These are phyloP conservation scores for Drosophila bifasciata DNA, from an alignment of 1,140 invertebrate species.

Conservation along the genomic window DNA sequence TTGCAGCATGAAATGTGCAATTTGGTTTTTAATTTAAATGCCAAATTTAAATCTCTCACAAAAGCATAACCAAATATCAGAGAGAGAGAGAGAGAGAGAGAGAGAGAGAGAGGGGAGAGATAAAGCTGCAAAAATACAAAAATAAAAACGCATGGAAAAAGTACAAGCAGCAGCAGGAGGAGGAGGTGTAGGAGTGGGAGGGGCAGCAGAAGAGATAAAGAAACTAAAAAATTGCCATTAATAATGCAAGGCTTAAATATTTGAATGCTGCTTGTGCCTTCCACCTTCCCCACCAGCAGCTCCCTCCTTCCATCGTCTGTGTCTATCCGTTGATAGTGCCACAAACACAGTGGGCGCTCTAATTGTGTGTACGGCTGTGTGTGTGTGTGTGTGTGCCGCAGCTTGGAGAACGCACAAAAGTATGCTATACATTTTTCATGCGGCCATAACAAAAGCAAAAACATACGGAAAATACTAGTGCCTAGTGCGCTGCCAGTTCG, in stretches of 20 bases:
- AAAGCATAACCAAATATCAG: constrained; percentile 7
- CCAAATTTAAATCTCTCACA: constrained; percentile 63
- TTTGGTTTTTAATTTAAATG: constrained; percentile 76
- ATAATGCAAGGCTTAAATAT: constrained; percentile 74
- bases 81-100: not conserved
- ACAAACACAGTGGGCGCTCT: constrained; percentile 22
- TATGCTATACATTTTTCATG: constrained; percentile 78
- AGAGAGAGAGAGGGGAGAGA: not conserved
- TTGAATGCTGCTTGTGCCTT: constrained; percentile 42
- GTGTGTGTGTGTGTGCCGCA: constrained; percentile 4
- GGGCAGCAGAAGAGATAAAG: constrained; percentile 40
- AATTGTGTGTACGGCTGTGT: constrained; percentile 61
- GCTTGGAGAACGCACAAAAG: constrained; percentile 62
- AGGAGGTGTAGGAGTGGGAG: no score
- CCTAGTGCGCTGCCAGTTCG: constrained; percentile 55
- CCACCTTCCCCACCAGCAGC: no score
- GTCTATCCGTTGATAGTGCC: no score
- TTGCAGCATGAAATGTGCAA: constrained; percentile 43
- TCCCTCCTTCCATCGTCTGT: no score
- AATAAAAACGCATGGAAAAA: not conserved
- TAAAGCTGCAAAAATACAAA: constrained; percentile 2
- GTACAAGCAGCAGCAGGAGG: constrained; percentile 14
- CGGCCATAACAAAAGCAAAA: constrained; percentile 57
- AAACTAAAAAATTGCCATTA: constrained; percentile 53
- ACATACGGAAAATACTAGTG: constrained; percentile 66